Evolutionary conservation across 2,797 vertebrate species (phyloP), one percentile per base, ranked within the genome.

Genomic region (Phoebastria nigripes): DNA sequence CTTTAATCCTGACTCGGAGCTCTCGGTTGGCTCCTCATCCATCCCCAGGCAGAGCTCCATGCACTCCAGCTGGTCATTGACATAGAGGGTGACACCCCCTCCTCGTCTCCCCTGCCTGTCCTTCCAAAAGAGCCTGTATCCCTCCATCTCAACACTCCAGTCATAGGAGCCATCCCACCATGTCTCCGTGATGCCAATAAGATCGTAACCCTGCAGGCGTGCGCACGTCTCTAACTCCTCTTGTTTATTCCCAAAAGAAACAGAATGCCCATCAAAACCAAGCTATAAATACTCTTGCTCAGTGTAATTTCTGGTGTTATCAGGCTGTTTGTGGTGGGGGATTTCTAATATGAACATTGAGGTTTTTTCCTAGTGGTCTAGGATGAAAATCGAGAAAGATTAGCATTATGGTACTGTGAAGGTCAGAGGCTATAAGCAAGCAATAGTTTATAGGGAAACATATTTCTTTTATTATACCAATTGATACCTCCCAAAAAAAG

Each of bases 201-300:
- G 49, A 28, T 7, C 37, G 28, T 39, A 61, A 26, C 26, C 59
- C 37, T 39, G 25, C 59, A 61, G 35, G 35, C 37, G 17, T 61
- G 37, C 37, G 31, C 55, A 58, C 33, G 35, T 12, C 33, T n/a
- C n/a, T 58, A 58, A 58, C 35, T 58, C 33, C 55, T 58, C 13
- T 15, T 58, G 55, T 22, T 58, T 78, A 28, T 63, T 89, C 56
- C 56, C 47, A 39, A 76, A 92, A 92, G 74, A 86, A 74, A 44
- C 35, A 72, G 16, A 55, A 71, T 4, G 1, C 12, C 26, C 39
- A 65, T 83, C 56, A 71, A 76, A 93, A 18, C 33, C 24, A 63
- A 77, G 25, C 39, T 87, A 46, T 67, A 89, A 91, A 89, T 78
- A 25, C 41, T 79, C 58, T 59, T 63, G 31, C 51, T 89, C n/a